phyloP scores from a whole-genome alignment of 2,113 vertebrate genomes.

The Mormyrus iriodes region DNA sequence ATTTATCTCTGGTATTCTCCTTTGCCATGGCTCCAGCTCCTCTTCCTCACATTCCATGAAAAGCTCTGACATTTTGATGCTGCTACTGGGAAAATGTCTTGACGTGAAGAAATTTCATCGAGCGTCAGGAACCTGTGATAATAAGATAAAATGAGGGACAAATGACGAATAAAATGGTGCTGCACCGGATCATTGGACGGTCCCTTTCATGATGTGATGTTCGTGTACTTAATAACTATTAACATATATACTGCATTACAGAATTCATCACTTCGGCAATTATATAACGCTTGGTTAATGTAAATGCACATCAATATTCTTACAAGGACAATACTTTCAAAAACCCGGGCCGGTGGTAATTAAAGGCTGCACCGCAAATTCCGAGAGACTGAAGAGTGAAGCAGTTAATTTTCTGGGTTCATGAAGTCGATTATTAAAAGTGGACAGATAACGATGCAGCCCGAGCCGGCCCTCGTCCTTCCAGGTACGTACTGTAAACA shows the following conservation, averaged over 20 bases:
- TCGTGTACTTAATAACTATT: background rate
- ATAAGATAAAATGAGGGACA: background rate
- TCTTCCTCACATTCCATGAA: conserved; percentile 99
- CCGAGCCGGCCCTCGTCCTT: background rate
- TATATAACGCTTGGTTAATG: background rate
- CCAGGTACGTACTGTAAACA: conserved; percentile 10
- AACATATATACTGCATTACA: background rate
- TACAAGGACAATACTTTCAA: background rate
- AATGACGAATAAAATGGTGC: background rate
- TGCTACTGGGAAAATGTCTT: conserved; percentile 27
- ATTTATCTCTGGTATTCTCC: conserved; percentile 75
- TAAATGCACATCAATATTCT: background rate
- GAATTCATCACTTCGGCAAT: background rate
- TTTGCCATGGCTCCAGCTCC: conserved; percentile 95
- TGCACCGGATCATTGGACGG: background rate
- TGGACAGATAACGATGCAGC: background rate
- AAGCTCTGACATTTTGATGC: conserved; percentile 83
- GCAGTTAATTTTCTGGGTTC: background rate
- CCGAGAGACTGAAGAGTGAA: background rate
- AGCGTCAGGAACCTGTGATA: background rate
- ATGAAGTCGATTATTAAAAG: background rate
- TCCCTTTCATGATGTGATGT: background rate
- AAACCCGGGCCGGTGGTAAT: background rate
- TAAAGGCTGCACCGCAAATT: background rate
- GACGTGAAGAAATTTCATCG: background rate